phyloP scores from a whole-genome alignment of 2,797 vertebrate genomes.

The Lagodon rhomboides region DNA sequence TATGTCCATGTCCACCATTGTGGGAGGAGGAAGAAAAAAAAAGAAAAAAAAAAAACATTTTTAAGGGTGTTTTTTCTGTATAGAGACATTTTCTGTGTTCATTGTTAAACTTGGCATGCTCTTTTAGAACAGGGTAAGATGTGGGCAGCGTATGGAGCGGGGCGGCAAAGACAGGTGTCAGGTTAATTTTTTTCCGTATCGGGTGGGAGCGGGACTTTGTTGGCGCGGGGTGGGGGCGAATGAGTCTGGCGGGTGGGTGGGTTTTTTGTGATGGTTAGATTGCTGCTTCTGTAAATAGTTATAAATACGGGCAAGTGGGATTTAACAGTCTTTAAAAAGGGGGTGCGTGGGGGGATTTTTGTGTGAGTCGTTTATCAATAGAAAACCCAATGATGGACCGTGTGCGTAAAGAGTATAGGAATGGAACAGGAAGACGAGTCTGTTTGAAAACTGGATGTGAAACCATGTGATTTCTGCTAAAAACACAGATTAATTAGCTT shows the following conservation, averaged over 20 bases:
- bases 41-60: constrained; percentile 64
- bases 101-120: constrained; percentile 89
- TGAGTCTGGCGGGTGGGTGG: constrained; percentile 63
- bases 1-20: constrained; percentile 75
- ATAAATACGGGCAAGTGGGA: constrained; percentile 82
- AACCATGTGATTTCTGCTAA: constrained; percentile 84
- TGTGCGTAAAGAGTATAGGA: constrained; percentile 62
- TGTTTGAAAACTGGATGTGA: constrained; percentile 82
- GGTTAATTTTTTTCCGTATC: constrained; percentile 68
- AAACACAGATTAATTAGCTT: constrained; percentile 86
- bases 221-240: constrained; percentile 56
- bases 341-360: constrained; percentile 60
- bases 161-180: constrained; percentile 65
- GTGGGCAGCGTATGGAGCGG: constrained; percentile 74
- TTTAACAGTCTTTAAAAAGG: constrained; percentile 71
- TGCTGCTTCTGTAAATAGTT: constrained; percentile 88
- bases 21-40: constrained; percentile 67
- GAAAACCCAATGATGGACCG: constrained; percentile 68
- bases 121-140: constrained; percentile 86
- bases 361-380: constrained; percentile 70
- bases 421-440: constrained; percentile 62
- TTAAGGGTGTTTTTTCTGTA: constrained; percentile 84
- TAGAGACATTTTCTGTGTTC: constrained; percentile 87
- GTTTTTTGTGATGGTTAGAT: constrained; percentile 84
- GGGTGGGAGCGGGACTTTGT: constrained; percentile 69